Percentiles rank a stretch among this genome's conserved stretches.
Evolutionary conservation across 2,888 invertebrate genomes (phyloP).

Genomic region (Diarsia rubi): DNA sequence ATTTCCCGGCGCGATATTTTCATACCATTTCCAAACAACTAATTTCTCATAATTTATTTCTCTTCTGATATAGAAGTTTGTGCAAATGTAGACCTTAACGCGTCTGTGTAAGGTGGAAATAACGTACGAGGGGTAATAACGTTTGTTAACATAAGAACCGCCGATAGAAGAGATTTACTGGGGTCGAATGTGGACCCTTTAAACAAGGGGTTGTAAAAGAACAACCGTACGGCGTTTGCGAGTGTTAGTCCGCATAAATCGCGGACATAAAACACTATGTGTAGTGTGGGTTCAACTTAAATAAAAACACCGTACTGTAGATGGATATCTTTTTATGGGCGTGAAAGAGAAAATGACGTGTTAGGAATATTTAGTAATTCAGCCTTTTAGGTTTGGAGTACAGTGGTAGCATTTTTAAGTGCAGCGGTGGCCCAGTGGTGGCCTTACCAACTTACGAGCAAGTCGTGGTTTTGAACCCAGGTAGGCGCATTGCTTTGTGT

Average conservation of each 20-base stretch:
- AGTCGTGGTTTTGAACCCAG: no score
- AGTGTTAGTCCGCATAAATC: conserved; percentile 58
- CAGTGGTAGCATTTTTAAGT: no score
- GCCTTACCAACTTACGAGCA: no score
- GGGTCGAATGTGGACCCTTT: conserved; percentile 72
- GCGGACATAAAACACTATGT: conserved; percentile 61
- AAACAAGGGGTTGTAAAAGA: conserved; percentile 73
- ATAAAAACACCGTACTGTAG: conserved; percentile 39
- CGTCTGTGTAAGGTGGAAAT: conserved; percentile 56
- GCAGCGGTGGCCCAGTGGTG: no score
- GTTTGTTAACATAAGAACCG: conserved; percentile 74
- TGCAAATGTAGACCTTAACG: conserved; percentile 53
- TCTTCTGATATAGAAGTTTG: conserved; percentile 18
- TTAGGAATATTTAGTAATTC: no score
- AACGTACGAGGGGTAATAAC: conserved; percentile 61
- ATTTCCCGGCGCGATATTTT: conserved; percentile 56
- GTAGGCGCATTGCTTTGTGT: no score
- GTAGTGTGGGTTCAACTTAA: conserved; percentile 29
- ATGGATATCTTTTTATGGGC: conserved; percentile 18
- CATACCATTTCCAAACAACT: conserved; percentile 62
- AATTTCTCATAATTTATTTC: conserved; percentile 62
- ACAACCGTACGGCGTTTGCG: conserved; percentile 55
- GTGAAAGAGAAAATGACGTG: conserved; percentile 2
- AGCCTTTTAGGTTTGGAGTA: no score
- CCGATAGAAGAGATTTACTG: conserved; percentile 78